phyloP scores from a whole-genome alignment of 2,888 invertebrate genomes.

The Melanophora roralis region DNA sequence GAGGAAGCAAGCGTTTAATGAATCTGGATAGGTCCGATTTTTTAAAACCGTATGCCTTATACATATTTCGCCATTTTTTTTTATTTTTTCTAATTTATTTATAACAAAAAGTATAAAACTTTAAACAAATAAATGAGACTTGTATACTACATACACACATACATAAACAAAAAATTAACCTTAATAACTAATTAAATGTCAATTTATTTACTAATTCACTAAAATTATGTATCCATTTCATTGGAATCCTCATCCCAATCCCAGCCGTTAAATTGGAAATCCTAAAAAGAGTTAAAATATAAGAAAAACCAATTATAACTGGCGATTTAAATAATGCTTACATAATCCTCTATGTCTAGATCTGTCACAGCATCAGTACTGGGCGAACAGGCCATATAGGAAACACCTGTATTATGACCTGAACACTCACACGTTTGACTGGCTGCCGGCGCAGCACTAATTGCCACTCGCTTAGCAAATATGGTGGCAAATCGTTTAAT shows the following conservation, averaged over 20 bases:
- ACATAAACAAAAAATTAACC: slow-evolving; percentile 34
- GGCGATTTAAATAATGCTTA: slow-evolving; percentile 63
- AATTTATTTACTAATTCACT: slow-evolving; percentile 32
- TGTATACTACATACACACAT: slow-evolving; percentile 17
- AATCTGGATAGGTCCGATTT: too few species aligned
- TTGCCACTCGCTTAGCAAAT: slow-evolving; percentile 82
- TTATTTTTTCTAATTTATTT: slow-evolving; percentile 30
- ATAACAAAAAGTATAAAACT: slow-evolving; percentile 60
- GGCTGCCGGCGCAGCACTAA: slow-evolving; percentile 80
- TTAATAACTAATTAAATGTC: slow-evolving; percentile 34
- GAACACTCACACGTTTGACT: slow-evolving; percentile 85
- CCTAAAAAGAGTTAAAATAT: slow-evolving; percentile 62
- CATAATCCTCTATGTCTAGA: slow-evolving; percentile 70
- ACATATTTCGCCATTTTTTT: slow-evolving; percentile 14
- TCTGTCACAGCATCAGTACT: slow-evolving; percentile 75
- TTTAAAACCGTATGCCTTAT: too few species aligned
- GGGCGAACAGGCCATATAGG: slow-evolving; percentile 82
- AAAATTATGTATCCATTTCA: slow-evolving; percentile 65
- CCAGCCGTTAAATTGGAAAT: slow-evolving; percentile 72
- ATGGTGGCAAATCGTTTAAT: slow-evolving; percentile 82
- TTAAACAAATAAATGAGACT: slow-evolving; percentile 26
- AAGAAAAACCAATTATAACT: too few species aligned
- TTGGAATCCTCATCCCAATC: slow-evolving; percentile 72
- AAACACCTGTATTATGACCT: slow-evolving; percentile 82
- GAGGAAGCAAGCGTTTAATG: too few species aligned